Evolutionary conservation across 2,797 vertebrate species (phyloP).

Genomic region (Microcaecilia unicolor): DNA sequence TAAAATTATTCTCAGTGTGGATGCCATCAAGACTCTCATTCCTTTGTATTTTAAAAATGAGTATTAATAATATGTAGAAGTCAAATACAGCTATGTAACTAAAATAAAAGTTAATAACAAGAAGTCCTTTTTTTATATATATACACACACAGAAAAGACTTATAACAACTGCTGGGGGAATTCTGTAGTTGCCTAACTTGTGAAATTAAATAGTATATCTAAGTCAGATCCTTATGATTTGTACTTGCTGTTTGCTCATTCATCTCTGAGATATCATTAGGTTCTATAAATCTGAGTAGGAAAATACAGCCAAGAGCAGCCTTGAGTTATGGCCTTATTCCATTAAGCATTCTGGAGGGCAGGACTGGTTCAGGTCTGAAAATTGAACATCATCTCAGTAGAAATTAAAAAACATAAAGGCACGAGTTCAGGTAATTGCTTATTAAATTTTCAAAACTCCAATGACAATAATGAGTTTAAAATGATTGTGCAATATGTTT

Average conservation of each 20-base stretch:
- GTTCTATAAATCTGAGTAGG: slow-evolving; percentile 33
- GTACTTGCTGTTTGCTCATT: slow-evolving; percentile 17
- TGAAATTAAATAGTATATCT: slow-evolving; percentile 1
- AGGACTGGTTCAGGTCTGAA: slow-evolving; percentile 43
- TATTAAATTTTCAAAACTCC: slow-evolving; percentile 57
- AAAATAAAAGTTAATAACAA: no score
- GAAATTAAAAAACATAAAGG: slow-evolving; percentile 53
- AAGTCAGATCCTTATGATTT: slow-evolving; percentile 16
- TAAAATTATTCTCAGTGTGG: no score
- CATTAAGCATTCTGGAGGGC: slow-evolving; percentile 43
- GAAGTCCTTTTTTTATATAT: no score
- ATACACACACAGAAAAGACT: no score
- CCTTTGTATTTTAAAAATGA: no score
- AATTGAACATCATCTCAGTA: slow-evolving; percentile 40
- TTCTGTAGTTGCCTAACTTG: no score
- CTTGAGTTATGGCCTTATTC: slow-evolving; percentile 33
- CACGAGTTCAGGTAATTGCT: slow-evolving; percentile 51
- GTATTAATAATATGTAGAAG: no score
- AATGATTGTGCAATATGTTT: slow-evolving; percentile 49
- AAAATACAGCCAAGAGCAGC: slow-evolving; percentile 29
- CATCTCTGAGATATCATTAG: slow-evolving; percentile 16
- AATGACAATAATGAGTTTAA: slow-evolving; percentile 58
- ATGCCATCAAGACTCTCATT: no score
- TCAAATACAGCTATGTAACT: no score
- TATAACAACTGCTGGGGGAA: no score